Evolutionary conservation across 1,140 invertebrate species (phyloP).

Genomic region (Neodiprion lecontei): DNA sequence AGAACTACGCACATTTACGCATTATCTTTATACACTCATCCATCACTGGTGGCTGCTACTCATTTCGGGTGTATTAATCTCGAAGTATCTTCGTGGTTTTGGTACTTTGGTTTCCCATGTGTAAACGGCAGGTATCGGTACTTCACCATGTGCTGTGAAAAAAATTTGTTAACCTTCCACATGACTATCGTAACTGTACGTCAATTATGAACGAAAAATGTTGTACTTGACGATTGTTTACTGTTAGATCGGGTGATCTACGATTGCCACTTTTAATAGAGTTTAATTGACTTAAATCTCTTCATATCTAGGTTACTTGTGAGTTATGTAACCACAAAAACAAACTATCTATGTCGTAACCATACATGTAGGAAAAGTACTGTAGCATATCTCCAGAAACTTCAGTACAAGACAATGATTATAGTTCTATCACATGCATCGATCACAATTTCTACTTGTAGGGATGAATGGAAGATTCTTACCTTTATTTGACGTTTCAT

Average conservation of each 20-base stretch:
- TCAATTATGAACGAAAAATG: too few relatives aligned
- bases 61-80: constrained; percentile 61
- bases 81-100: constrained; percentile 68
- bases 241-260: too few relatives aligned
- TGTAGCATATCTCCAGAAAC: not conserved
- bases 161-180: constrained; percentile 35
- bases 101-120: constrained; percentile 94
- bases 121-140: constrained; percentile 99
- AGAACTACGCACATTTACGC: constrained; percentile 51
- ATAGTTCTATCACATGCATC: too few relatives aligned
- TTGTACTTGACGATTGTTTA: too few relatives aligned
- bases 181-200: not conserved
- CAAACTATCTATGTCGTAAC: too few relatives aligned
- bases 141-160: constrained; percentile 98
- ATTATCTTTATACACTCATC: constrained; percentile 30
- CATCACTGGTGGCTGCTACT: constrained; percentile 25
- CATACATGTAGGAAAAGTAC: too few relatives aligned
- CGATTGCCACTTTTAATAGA: too few relatives aligned
- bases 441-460: too few relatives aligned
- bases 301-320: too few relatives aligned
- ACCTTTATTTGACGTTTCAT: constrained; percentile 99
- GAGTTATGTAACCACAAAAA: too few relatives aligned
- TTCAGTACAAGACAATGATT: too few relatives aligned
- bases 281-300: too few relatives aligned
- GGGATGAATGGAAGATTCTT: constrained; percentile 40